Conservation (phyloP, 2,888 invertebrate genomes). For the Bhutanitis thaidina region DNA sequence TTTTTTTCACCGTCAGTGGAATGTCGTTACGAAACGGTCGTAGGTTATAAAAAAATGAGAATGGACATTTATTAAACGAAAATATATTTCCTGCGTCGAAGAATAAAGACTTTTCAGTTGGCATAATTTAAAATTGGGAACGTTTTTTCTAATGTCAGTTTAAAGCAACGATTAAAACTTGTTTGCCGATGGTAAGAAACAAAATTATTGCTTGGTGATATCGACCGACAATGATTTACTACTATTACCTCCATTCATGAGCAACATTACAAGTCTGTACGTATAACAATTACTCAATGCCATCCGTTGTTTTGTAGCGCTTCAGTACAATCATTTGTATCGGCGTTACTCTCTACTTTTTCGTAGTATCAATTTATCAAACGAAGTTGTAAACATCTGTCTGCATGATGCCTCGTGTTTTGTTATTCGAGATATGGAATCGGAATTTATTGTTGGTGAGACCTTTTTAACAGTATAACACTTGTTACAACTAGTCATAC, state of each 20-base stretch:
- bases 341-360: slow-evolving; percentile 24
- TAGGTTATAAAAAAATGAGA: too few species aligned
- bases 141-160: slow-evolving; percentile 19
- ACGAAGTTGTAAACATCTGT: slow-evolving; percentile 9
- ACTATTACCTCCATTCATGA: slow-evolving; percentile 48
- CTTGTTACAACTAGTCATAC: too few species aligned
- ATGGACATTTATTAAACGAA: too few species aligned
- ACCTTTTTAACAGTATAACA: too few species aligned
- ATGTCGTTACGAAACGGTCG: too few species aligned
- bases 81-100: too few species aligned
- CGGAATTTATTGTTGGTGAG: neutral
- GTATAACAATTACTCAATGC: slow-evolving; percentile 47
- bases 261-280: slow-evolving; percentile 31
- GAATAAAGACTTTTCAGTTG: too few species aligned
- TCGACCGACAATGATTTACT: slow-evolving; percentile 47
- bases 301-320: slow-evolving; percentile 35
- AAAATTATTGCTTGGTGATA: slow-evolving; percentile 22
- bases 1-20: too few species aligned
- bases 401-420: neutral
- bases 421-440: neutral
- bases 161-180: slow-evolving; percentile 27
- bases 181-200: slow-evolving; percentile 21
- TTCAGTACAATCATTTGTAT: slow-evolving; percentile 34
- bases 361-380: slow-evolving; percentile 25
- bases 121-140: too few species aligned